phyloP scores from a whole-genome alignment of 1,140 invertebrate genomes.

The Olivierus martensii region DNA sequence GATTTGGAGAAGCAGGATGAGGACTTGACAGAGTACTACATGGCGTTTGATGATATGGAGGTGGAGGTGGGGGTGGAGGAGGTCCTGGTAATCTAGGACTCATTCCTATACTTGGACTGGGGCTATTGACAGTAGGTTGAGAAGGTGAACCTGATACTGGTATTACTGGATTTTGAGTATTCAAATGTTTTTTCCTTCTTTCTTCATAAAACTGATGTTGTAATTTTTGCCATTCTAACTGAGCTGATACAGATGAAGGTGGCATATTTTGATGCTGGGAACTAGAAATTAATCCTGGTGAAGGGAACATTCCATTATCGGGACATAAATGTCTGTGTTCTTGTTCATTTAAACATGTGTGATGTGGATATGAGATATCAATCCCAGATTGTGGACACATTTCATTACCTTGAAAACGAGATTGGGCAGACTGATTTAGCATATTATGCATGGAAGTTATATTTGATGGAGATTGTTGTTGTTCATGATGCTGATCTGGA shows the following conservation, averaged over 20 bases:
- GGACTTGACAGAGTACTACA: conserved; percentile 55
- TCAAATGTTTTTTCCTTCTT: conserved; percentile 26
- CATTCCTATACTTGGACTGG: conserved; percentile 21
- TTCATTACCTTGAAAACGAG: conserved; percentile 10
- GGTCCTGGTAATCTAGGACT: conserved; percentile 44
- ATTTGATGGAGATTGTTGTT: conserved; percentile 5
- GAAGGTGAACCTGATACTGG: conserved; percentile 2
- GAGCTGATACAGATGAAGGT: conserved; percentile 22
- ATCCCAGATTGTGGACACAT: conserved; percentile 15
- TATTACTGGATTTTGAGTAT: background rate
- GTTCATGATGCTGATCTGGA: conserved; percentile 28
- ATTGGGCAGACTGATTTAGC: background rate
- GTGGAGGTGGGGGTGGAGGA: conserved; percentile 54
- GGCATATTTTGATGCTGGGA: conserved; percentile 21
- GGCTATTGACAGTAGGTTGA: conserved; percentile 14
- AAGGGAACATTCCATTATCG: conserved; percentile 18
- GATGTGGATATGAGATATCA: conserved; percentile 13
- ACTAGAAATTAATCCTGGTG: no score
- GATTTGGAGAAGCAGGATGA: conserved; percentile 39
- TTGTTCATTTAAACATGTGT: conserved; percentile 14
- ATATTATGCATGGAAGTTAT: background rate
- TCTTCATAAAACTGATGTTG: conserved; percentile 40
- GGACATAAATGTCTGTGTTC: conserved; percentile 8
- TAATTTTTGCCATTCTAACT: conserved; percentile 62
- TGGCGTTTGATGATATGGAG: conserved; percentile 66